Base-by-base conservation (phyloP, 2,888 invertebrate genomes). In the Tachina lurida region DNA sequence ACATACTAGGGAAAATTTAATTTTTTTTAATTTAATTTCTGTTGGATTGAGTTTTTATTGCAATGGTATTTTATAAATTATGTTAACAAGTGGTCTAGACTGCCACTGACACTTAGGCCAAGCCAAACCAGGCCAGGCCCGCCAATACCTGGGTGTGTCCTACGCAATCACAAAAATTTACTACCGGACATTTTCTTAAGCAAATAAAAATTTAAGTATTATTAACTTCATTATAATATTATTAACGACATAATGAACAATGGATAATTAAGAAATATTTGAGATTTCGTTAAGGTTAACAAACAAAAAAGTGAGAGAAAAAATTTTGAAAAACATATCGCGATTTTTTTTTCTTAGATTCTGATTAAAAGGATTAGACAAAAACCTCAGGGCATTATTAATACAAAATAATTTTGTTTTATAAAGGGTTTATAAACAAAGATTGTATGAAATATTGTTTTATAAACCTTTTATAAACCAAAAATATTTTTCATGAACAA, bases 101-200 rank as follows among this genome's bases (percentile, higher is more conserved):
- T 65, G 77, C 73, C 56, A 60, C 71, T 65, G 83, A 52, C 71
- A 71, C 56, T 31, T 47, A 65, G 47, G 47, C 67, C 31, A 7
- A 7, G 31, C 31, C 7, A 31, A 7, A 7, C 31, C 7, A 7
- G 7, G 31, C 7, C 7, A 31, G 31, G 0, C 31, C 31, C 15
- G 63, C 43, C 63, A 13, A 39, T 10, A 52, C 10, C 31, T 82
- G 83, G 86, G 86, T 83, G 86, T 79, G 86, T 73, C 76, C 71
- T 86, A 86, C 86, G 86, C 83, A 86, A 45, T 8, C 12, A 83
- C 22, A 81, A 67, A 74, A 68, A 39, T 68, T 47, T 65, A 77
- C 58, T 65, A 73, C 74, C 45, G 49, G 52, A 67, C 39, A 49
- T 68, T 60, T 39, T 67, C 41, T 15, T 13, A 54, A 45, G 54